Evolutionary conservation across 2,113 vertebrate genomes (phyloP).

Genomic region (Ondatra zibethicus): DNA sequence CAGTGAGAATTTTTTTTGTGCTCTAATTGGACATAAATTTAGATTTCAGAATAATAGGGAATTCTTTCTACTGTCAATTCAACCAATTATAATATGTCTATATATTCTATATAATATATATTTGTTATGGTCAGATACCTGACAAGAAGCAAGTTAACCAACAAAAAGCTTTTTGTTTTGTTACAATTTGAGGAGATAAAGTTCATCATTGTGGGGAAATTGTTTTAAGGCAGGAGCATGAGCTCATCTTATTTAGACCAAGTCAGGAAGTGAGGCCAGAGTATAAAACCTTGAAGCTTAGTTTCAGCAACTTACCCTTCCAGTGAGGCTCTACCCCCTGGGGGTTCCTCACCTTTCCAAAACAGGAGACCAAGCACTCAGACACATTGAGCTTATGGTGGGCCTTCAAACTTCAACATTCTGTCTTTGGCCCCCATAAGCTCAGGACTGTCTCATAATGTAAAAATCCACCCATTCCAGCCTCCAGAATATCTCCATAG

Average conservation of each 20-base stretch:
- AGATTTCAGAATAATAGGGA: background rate
- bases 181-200: background rate
- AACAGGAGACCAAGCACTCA: background rate
- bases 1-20: background rate
- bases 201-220: background rate
- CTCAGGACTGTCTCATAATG: background rate
- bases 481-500: background rate
- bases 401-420: background rate
- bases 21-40: constrained; percentile 49
- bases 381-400: background rate
- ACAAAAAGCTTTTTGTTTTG: background rate
- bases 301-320: background rate
- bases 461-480: background rate
- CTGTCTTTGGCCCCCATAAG: background rate
- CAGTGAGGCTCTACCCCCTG: background rate
- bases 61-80: constrained; percentile 17
- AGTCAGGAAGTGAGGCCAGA: background rate
- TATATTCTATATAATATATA: background rate
- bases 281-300: background rate
- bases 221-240: background rate
- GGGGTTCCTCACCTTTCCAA: background rate
- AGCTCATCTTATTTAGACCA: background rate
- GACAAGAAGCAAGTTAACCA: background rate
- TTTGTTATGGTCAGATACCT: background rate
- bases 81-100: background rate